Evolutionary conservation across 30 jellyfish, hydroid and myxozoan genomes (phyloP), one percentile per base, ranked within the genome.

Genomic region (Aurelia aurita): DNA sequence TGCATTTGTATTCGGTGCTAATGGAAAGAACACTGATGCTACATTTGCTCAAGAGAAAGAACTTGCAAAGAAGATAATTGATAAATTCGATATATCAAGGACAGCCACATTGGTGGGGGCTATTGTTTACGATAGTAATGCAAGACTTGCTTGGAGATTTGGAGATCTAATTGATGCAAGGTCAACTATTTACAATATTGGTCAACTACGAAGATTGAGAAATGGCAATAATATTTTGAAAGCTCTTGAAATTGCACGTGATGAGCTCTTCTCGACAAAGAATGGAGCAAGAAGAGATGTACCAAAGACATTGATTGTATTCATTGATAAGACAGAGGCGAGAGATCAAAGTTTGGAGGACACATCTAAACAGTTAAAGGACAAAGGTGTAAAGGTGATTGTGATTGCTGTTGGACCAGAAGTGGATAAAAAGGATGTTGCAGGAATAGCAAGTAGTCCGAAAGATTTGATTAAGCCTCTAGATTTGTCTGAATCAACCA

Each of bases 191-290:
- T n/a, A 43, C 4, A 32, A 8, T 21, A 53, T 71, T 20, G 70
- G 44, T 22, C n/a, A 13, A 5, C 13, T 71, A 5, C 15, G 1
- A 64, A 19, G n/a, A 16, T 22, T 64, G 27, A 46, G 83, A 12
- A 9, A 21, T 32, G 83, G 83, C 20, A 32, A 14, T 6, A 64
- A 39, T 13, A 14, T 71, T 32, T 32, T 20, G 9, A 63, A 45
- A 22, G 96, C 96, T 6, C 64, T 93, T n/a, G 96, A 87, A 59
- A 45, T 82, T 11, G 96, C 93, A 7, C 80, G 88, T 0, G 82
- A 70, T 57, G 69, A 82, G 0, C 84, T 92, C 0, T 92, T 86
- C 60, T 12, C 69, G 1, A 34, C 19, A 53, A 45, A 46, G n/a
- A 66, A 74, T 6, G 96, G 97, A 5, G 97, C 86, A 8, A 62